A percentile compares a stretch with the other conserved stretches of the same genome.
These are phyloP conservation scores for Dascyllus trimaculatus DNA, from an alignment of 2,113 vertebrate genomes.

Conservation along the genomic window DNA sequence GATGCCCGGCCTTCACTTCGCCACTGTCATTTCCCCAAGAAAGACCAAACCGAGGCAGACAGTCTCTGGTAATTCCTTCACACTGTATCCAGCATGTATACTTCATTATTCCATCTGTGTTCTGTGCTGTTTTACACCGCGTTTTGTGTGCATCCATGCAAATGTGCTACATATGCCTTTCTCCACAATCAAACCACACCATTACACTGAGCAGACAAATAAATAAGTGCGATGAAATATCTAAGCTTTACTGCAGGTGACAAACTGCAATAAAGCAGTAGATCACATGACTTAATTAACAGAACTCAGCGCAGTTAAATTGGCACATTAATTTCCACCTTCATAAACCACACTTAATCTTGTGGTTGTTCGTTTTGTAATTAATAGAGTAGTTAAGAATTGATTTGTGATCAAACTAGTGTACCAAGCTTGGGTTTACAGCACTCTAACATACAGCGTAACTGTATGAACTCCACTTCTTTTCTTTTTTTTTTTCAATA, in stretches of 20 bases:
- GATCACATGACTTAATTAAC: constrained; percentile 6
- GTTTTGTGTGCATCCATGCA: not conserved
- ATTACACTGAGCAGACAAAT: constrained; percentile 2
- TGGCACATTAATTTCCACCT: constrained; percentile 9
- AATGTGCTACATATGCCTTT: not conserved
- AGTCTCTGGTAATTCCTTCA: constrained; percentile 17
- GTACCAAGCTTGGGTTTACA: not conserved
- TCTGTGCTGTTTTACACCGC: not conserved
- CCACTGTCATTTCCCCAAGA: constrained; percentile 18
- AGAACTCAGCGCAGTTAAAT: constrained; percentile 13
- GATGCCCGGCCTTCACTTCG: constrained; percentile 37
- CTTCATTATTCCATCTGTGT: not conserved
- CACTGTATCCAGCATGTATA: too few species aligned
- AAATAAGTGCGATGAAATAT: not conserved
- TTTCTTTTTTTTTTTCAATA: not conserved
- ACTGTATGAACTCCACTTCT: not conserved
- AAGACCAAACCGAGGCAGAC: not conserved
- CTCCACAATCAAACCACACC: not conserved
- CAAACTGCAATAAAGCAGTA: not conserved
- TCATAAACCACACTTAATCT: constrained; percentile 4
- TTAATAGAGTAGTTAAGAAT: constrained; percentile 21
- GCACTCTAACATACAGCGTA: not conserved
- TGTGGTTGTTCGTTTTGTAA: not conserved
- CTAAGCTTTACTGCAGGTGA: not conserved
- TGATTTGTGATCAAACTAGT: constrained; percentile 18